Percentiles rank a stretch among this genome's conserved stretches.
Conservation (phyloP, 2,888 invertebrate species). For the Tachina fera region DNA sequence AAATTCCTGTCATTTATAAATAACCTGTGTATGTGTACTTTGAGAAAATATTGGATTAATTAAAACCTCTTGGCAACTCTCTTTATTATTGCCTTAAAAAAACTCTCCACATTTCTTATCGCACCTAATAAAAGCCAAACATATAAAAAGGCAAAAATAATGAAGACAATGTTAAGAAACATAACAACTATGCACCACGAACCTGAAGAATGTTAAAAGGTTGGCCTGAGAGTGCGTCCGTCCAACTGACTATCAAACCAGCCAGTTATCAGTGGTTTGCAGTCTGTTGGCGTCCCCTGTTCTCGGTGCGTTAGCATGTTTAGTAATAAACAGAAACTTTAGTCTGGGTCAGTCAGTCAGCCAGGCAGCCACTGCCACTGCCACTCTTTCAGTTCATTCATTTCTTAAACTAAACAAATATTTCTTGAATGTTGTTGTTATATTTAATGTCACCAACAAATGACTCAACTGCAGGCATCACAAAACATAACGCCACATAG, state of each 20-base stretch:
- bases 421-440: constrained; percentile 4
- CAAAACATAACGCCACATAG: constrained; percentile 34
- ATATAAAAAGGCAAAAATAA: constrained; percentile 44
- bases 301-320: constrained; percentile 60
- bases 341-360: constrained; percentile 66
- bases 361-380: constrained; percentile 7
- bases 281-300: constrained; percentile 34
- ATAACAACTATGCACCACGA: constrained; percentile 26
- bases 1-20: no score
- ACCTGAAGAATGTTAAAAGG: constrained; percentile 81
- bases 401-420: constrained; percentile 14
- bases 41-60: neutral
- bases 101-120: constrained; percentile 64
- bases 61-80: constrained; percentile 49
- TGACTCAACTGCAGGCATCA: constrained; percentile 64
- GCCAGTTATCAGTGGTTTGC: constrained; percentile 60
- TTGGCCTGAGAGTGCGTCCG: constrained; percentile 70
- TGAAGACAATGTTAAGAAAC: constrained; percentile 28
- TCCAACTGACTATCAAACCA: constrained; percentile 52
- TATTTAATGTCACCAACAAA: constrained; percentile 63
- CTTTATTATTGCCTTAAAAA: neutral
- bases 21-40: neutral
- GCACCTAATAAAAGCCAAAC: constrained; percentile 70
- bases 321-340: constrained; percentile 29
- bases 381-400: constrained; percentile 42